Evolutionary conservation across 2,113 vertebrate species (phyloP).

Genomic region (Scatophagus argus): DNA sequence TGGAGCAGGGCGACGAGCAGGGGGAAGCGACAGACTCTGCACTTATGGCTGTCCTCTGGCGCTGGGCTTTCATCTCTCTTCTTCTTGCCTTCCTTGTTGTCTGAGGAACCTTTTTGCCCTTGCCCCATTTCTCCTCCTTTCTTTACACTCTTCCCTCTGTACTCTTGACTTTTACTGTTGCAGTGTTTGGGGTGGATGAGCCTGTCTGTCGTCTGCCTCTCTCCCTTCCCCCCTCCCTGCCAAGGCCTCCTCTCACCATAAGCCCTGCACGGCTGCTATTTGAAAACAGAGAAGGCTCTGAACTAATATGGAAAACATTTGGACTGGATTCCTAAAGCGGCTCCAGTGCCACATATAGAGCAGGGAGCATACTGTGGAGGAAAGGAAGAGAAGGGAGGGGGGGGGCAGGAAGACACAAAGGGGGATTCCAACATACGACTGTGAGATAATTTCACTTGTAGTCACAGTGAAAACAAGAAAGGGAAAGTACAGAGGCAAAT

Average conservation of each 20-base stretch:
- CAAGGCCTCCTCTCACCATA: constrained; percentile 71
- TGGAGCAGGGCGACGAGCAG: constrained; percentile 92
- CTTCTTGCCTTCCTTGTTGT: constrained; percentile 72
- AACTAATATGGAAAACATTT: constrained; percentile 99
- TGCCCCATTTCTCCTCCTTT: constrained; percentile 71
- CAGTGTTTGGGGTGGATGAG: constrained; percentile 62
- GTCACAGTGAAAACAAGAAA: constrained; percentile 32
- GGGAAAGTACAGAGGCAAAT: constrained; percentile 35
- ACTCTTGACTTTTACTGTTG: constrained; percentile 57
- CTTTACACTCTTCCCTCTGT: constrained; percentile 44
- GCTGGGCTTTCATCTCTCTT: constrained; percentile 71
- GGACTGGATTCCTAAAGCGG: constrained; percentile 85
- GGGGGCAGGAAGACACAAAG: constrained; percentile 79
- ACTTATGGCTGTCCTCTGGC: constrained; percentile 84
- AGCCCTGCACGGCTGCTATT: constrained; percentile 82
- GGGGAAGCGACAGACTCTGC: constrained; percentile 95
- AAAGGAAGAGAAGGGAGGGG: constrained; percentile 61
- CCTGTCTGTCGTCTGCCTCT: constrained; percentile 56
- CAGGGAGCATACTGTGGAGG: constrained; percentile 70
- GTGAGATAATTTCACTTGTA: constrained; percentile 21
- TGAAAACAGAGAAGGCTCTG: constrained; percentile 88
- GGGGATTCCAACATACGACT: constrained; percentile 90
- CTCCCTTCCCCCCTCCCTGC: constrained; percentile 65
- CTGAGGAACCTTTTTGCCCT: constrained; percentile 69
- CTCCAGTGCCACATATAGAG: constrained; percentile 90